Conservation (phyloP, 1,140 invertebrate species). For the Brachionus plicatilis region DNA sequence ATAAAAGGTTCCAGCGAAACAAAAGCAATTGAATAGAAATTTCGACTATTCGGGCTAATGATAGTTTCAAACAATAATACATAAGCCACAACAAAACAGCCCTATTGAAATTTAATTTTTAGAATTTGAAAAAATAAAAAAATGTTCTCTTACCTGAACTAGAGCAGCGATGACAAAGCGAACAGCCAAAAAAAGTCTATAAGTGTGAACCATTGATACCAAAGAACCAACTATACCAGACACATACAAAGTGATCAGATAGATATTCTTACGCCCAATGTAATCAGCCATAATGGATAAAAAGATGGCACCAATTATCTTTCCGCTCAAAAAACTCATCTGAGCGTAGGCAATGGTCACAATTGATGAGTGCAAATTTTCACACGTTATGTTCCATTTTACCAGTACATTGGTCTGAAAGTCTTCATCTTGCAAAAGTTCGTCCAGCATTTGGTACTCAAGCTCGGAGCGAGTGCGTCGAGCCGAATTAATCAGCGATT, state of each 20-base stretch:
- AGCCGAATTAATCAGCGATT: background rate
- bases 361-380: background rate
- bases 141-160: background rate
- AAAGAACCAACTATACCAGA: constrained; percentile 5
- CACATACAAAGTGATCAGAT: constrained; percentile 16
- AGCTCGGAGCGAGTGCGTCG: background rate
- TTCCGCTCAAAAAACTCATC: constrained; percentile 38
- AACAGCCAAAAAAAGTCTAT: background rate
- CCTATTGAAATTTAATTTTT: background rate
- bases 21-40: background rate
- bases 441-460: background rate
- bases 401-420: constrained; percentile 14
- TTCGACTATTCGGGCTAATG: background rate
- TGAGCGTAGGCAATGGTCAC: constrained; percentile 34
- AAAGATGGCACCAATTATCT: constrained; percentile 37
- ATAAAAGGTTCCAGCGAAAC: background rate
- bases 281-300: constrained; percentile 35
- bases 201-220: constrained; percentile 18
- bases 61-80: constrained; percentile 16
- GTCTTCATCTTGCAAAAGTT: background rate
- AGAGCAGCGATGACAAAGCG: constrained; percentile 20
- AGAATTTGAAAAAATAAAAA: background rate
- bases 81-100: constrained; percentile 13
- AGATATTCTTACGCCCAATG: background rate
- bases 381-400: constrained; percentile 32